These are phyloP conservation scores for Daktulosphaira vitifoliae DNA, from an alignment of 1,140 invertebrate genomes.

Conservation along the genomic window DNA sequence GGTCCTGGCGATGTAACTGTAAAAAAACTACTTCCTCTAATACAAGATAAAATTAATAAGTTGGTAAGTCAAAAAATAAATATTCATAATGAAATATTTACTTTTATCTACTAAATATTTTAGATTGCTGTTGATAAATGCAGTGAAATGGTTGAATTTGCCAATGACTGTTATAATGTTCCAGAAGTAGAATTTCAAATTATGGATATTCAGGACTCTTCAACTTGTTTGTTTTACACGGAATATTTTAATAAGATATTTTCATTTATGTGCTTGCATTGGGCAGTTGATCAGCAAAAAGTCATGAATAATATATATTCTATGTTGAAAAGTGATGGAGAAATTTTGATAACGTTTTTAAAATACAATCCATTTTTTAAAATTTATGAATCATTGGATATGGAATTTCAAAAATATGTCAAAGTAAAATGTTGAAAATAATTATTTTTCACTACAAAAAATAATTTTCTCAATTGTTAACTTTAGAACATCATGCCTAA, in stretches of 20 bases:
- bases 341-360: constrained; percentile 3
- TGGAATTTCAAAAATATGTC: constrained; percentile 8
- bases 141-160: constrained; percentile 2
- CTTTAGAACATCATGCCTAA: too few relatives aligned
- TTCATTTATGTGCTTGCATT: constrained; percentile 14
- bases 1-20: constrained; percentile 6
- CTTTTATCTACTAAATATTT: neutral
- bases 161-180: neutral
- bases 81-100: neutral
- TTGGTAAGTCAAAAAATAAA: neutral
- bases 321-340: constrained; percentile 22
- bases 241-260: constrained; percentile 1
- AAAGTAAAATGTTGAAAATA: too few relatives aligned
- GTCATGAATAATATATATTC: neutral
- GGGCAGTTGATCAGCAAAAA: neutral
- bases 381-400: constrained; percentile 12
- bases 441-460: too few relatives aligned
- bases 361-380: constrained; percentile 4
- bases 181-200: constrained; percentile 2
- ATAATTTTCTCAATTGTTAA: too few relatives aligned
- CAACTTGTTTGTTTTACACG: neutral
- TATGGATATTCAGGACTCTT: constrained; percentile 2
- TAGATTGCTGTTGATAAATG: constrained; percentile 17
- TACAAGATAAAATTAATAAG: neutral
- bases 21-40: constrained; percentile 1